Base-by-base conservation (phyloP, 35 echinoderm and acorn worm species). In the Lytechinus variegatus region DNA sequence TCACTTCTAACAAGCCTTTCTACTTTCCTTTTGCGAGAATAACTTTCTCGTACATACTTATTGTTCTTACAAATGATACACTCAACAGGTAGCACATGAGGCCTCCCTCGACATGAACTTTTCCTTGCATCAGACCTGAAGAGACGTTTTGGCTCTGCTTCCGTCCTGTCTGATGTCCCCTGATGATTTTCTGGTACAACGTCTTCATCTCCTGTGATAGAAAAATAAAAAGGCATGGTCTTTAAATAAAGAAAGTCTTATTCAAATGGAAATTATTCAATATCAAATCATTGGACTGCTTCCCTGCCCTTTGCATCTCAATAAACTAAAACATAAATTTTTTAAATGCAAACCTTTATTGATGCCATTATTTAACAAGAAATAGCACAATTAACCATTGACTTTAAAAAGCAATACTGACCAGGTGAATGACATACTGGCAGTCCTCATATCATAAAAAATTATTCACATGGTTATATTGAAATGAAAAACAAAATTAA, bases 1-100 rank as follows among this genome's bases (percentile, higher is more conserved):
- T 94, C 92, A 28, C 92, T 60, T 60, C 52, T 3, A 12, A 94
- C 54, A 44, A 94, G 54, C 54, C 92, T 19, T 28, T 58, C 92
- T 94, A 55, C 28, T 16, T 57, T 94, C n/a, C 92, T 94, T 61
- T 94, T 94, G 0, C 29, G 53, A 4, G 92, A 8, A 28, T 10
- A 55, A 27, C 56, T 56, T 56, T 57, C 92, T 61, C 1, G 51
- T 4, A 28, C 28, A 33, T 94, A 58, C n/a, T n/a, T n/a, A n/a
- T n/a, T n/a, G n/a, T n/a, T n/a, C n/a, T n/a, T n/a, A n/a, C n/a
- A n/a, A n/a, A n/a, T n/a, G n/a, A n/a, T n/a, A n/a, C n/a, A n/a
- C n/a, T n/a, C n/a, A n/a, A n/a, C n/a, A n/a, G n/a, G n/a, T n/a
- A n/a, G n/a, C n/a, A n/a, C n/a, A n/a, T n/a, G n/a, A n/a, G n/a